Base-by-base conservation (phyloP, 2,797 vertebrate genomes). In the Basileuterus tristriatus region DNA sequence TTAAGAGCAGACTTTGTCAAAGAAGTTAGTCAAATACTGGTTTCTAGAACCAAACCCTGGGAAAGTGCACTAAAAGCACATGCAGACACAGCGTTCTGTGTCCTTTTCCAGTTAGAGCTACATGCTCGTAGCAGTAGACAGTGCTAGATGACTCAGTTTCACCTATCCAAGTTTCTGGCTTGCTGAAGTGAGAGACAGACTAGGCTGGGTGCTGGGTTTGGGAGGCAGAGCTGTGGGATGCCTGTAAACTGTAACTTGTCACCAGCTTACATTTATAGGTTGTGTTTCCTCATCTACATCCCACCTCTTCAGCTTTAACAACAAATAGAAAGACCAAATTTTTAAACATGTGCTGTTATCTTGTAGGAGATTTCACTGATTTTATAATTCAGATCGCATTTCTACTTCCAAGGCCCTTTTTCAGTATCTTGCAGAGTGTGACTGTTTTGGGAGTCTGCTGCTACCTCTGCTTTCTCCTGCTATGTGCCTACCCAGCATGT, bases 401-500 rank as follows among this genome's bases (percentile, higher is more conserved):
- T 19, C 58, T 74, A 52, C 83, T 94, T 97, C 32, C 68, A 92
- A 88, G 63, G 62, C 67, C 71, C 69, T 62, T 93, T 96, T 59
- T 37, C 56, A 63, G 49, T 70, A 47, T 65, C 60, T 76, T 72
- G 30, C 62, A 71, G n/a, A 46, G 13, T 1, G 2, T 16, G 8
- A 64, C 27, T 60, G 8, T 83, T 79, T 34, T 2, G 8, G 83
- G 67, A 77, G 19, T 26, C 74, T 87, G 71, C 34, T 74, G 30
- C 44, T 87, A 85, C 18, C 43, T 96, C 63, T 58, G 19, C 36
- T 85, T 94, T 80, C 60, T 89, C 50, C 64, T 63, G 32, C 17
- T 90, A 4, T 32, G 22, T 89, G 84, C 27, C 75, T 94, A n/a
- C 60, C 60, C 53, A 89, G 75, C 6, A 0, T 85, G 60, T 83